Percentiles rank a stretch among this genome's conserved stretches.
Conservation (phyloP, 2,797 vertebrate genomes). For the Monodelphis domestica region DNA sequence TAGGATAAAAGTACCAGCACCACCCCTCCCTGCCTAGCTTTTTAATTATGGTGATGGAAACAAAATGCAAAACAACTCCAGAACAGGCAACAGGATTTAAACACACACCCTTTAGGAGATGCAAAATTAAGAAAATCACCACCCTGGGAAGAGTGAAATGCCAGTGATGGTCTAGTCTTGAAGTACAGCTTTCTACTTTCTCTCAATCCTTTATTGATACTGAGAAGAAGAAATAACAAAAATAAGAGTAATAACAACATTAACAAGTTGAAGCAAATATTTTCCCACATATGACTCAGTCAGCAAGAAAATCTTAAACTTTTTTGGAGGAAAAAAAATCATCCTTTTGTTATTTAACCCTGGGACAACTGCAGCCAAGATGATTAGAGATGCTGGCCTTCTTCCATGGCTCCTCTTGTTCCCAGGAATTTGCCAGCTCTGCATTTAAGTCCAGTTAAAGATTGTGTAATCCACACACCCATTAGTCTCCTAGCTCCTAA, state of each 20-base stretch:
- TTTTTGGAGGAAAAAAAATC: slow-evolving; percentile 61
- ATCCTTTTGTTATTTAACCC: slow-evolving; percentile 58
- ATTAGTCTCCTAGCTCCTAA: slow-evolving; percentile 22
- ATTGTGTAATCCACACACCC: slow-evolving; percentile 36
- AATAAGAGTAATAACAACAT: background rate
- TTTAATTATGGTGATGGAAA: slow-evolving; percentile 53
- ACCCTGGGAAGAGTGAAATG: slow-evolving; percentile 25
- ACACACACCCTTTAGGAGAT: slow-evolving; percentile 49
- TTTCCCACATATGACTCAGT: slow-evolving; percentile 44
- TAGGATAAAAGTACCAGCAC: slow-evolving; percentile 3
- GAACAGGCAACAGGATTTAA: slow-evolving; percentile 46
- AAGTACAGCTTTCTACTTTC: slow-evolving; percentile 7
- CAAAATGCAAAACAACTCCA: slow-evolving; percentile 64
- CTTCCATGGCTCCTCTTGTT: slow-evolving; percentile 4
- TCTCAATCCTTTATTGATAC: background rate
- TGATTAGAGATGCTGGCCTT: slow-evolving; percentile 50
- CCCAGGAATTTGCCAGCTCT: slow-evolving; percentile 22
- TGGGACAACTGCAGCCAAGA: slow-evolving; percentile 55
- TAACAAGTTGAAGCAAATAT: slow-evolving; percentile 33
- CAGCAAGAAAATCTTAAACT: slow-evolving; percentile 16
- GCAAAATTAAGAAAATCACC: slow-evolving; percentile 62
- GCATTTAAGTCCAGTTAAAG: background rate
- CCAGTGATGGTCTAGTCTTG: background rate
- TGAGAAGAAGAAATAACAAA: background rate
- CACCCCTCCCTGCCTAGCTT: slow-evolving; percentile 43